Evolutionary conservation across 1,140 invertebrate genomes (phyloP).

Genomic region (Caenorhabditis remanei): DNA sequence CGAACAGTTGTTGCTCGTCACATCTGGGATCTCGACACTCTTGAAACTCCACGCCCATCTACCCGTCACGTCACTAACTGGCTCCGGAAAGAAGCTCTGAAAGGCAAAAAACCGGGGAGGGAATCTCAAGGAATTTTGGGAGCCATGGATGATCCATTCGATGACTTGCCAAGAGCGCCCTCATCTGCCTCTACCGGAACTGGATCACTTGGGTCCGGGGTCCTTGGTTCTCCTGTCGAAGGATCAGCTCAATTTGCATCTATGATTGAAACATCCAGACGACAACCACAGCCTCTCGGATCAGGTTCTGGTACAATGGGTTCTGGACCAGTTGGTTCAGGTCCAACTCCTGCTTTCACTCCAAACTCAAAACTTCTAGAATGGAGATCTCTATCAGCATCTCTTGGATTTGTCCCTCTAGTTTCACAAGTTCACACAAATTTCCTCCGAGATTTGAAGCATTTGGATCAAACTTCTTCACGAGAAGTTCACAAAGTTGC

Average conservation of each 20-base stretch:
- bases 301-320: not conserved
- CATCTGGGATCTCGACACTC: conserved; percentile 59
- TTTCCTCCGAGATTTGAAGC: conserved; percentile 73
- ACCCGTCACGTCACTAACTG: conserved; percentile 65
- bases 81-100: conserved; percentile 60
- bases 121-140: conserved; percentile 62
- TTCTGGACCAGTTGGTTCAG: no score
- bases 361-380: conserved; percentile 53
- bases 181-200: conserved; percentile 33
- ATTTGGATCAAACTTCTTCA: conserved; percentile 78
- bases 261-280: conserved; percentile 43
- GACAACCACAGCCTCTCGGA: conserved; percentile 46
- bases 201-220: no score
- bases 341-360: not conserved
- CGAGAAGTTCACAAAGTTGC: conserved; percentile 98
- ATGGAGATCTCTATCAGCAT: conserved; percentile 56
- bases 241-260: conserved; percentile 20
- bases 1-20: conserved; percentile 64
- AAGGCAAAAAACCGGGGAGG: conserved; percentile 44
- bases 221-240: not conserved
- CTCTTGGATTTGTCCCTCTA: conserved; percentile 52
- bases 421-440: conserved; percentile 64
- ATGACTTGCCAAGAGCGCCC: conserved; percentile 58
- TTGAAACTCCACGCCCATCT: conserved; percentile 23
- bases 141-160: conserved; percentile 67